phyloP scores from a whole-genome alignment of 2,113 vertebrate species.

The Ictalurus punctatus region DNA sequence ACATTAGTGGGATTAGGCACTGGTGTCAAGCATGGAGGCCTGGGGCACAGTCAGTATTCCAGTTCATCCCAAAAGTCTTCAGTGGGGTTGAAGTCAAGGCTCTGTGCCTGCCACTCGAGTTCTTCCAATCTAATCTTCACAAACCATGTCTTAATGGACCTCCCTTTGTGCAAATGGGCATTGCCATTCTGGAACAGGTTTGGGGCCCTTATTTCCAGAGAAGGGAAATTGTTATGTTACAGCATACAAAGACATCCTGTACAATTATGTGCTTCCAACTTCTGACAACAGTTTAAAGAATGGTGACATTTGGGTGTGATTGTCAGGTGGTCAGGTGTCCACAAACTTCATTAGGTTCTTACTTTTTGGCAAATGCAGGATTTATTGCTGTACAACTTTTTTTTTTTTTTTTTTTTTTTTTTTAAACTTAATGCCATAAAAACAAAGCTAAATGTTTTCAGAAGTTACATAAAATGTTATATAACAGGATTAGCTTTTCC shows the following conservation, averaged over 20 bases:
- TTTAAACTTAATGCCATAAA: not conserved
- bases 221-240: not conserved
- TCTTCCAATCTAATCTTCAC: not conserved
- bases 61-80: not conserved
- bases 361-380: not conserved
- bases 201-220: not conserved
- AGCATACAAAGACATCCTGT: not conserved
- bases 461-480: not conserved
- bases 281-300: slow-evolving; percentile 20
- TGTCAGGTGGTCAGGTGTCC: not conserved
- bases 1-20: not conserved
- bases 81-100: not conserved
- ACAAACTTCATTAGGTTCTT: not conserved
- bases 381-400: not conserved
- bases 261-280: not conserved
- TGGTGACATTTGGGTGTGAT: not conserved
- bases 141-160: not conserved
- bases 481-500: not conserved
- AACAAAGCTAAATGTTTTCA: not conserved
- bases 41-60: not conserved
- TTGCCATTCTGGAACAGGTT: not conserved
- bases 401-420: no score
- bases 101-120: not conserved
- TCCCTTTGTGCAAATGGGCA: not conserved
- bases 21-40: not conserved